Conservation (phyloP, 2,888 invertebrate species). For the Adineta ricciae region DNA sequence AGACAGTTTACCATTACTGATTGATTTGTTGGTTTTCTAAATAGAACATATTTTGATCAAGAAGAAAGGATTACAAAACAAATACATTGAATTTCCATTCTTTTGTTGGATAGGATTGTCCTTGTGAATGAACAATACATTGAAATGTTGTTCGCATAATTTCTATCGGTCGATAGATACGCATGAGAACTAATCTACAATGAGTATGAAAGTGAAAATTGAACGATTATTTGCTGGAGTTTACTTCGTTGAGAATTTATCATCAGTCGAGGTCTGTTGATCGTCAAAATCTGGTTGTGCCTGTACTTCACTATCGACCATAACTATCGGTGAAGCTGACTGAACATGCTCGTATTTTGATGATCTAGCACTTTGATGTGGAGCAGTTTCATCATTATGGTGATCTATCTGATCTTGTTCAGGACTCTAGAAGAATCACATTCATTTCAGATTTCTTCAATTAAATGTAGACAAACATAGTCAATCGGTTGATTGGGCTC, state of each 20-base stretch:
- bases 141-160: neutral
- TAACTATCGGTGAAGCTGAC: neutral
- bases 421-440: too few relatives aligned
- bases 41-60: too few relatives aligned
- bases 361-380: too few relatives aligned
- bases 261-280: neutral
- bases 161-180: neutral
- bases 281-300: neutral
- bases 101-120: neutral
- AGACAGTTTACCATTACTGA: neutral
- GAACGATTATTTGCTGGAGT: too few relatives aligned
- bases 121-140: neutral
- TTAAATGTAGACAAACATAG: neutral
- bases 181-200: neutral
- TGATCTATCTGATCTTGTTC: neutral
- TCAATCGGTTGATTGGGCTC: neutral
- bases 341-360: neutral
- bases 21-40: neutral
- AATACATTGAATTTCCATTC: neutral
- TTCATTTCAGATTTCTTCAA: neutral
- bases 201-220: neutral
- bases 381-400: neutral
- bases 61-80: neutral
- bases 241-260: neutral
- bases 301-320: neutral